Base-by-base conservation (phyloP, 2,888 invertebrate species). In the Tenthredo mesomela region DNA sequence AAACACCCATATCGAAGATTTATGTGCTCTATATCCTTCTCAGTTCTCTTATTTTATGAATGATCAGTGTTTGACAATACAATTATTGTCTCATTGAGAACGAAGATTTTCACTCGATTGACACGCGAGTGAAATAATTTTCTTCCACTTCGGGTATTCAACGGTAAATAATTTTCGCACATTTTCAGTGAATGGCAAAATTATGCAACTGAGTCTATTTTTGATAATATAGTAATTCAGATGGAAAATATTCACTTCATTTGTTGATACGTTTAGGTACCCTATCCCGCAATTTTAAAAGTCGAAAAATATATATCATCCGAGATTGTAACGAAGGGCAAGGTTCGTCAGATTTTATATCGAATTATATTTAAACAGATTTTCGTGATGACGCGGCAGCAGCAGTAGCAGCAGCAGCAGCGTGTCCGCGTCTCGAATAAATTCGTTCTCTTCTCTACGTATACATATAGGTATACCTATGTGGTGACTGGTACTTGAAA, bases 401-500 rank as follows among this genome's bases (percentile, higher is more conserved):
- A 33, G 29, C 29, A 33, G 29, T 2, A 33, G 29, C 29, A 33
- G 0, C 21, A 61, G 61, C 12, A 25, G 10, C 33, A 7, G 18
- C 25, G 33, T 9, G 37, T 37, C 37, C 18, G 18, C 43, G 75
- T 75, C 25, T 47, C 12, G 43, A 75, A 70, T 70, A 70, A 70
- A 70, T 37, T 37, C n/a, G 15, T 25, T 29, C 25, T 67, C 33
- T 70, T 33, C 70, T 70, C 4, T 25, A 37, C 70, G 15, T 70
- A 33, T n/a, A 12, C 1, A 18, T 15, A 25, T 15, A 47, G 54
- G 70, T 25, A 21, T 61, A 61, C 4, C 21, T 61, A 25, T 61
- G 61, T 61, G 61, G 61, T 21, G 25, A 25, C 61, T 29, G 70
- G 37, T 70, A 70, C 70, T 70, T 70, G 70, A 70, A 70, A 70